Conservation (phyloP, 2,797 vertebrate species). For the Chanos chanos region DNA sequence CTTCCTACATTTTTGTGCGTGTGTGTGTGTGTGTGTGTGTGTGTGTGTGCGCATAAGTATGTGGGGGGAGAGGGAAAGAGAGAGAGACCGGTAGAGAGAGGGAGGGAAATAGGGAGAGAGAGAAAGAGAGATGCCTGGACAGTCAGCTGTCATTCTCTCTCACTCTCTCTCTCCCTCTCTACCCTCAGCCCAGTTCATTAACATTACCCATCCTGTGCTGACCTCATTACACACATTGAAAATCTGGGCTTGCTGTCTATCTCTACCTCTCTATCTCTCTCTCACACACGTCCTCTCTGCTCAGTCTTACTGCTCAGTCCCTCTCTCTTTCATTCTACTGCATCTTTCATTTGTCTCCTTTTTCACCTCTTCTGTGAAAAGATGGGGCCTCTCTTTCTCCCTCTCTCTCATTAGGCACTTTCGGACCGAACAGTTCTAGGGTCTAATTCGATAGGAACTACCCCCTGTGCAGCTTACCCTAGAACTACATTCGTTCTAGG, state of each 20-base stretch:
- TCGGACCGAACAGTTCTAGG: too few species aligned
- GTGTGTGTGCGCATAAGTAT: constrained; percentile 13
- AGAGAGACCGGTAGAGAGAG: neutral
- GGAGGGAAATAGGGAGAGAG: too few species aligned
- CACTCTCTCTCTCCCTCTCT: constrained; percentile 14
- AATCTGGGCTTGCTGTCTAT: too few species aligned
- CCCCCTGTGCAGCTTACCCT: too few species aligned
- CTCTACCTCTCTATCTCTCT: constrained; percentile 49
- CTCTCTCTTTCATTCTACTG: constrained; percentile 47
- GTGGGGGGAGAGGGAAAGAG: neutral
- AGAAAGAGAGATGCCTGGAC: constrained; percentile 43
- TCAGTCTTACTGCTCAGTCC: neutral
- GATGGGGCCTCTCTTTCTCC: constrained; percentile 50
- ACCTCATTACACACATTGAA: constrained; percentile 74
- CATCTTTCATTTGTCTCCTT: constrained; percentile 45
- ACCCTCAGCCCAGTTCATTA: constrained; percentile 48
- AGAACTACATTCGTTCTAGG: too few species aligned
- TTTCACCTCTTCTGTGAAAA: constrained; percentile 34
- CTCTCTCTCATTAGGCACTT: constrained; percentile 51
- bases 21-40: neutral
- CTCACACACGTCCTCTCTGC: neutral
- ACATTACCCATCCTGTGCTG: constrained; percentile 66
- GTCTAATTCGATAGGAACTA: too few species aligned
- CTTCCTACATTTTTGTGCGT: constrained; percentile 5
- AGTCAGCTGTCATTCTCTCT: constrained; percentile 42